Percentiles rank a stretch among this genome's conserved stretches.
Evolutionary conservation across 2,797 vertebrate genomes (phyloP).

Genomic region (Columba guinea): DNA sequence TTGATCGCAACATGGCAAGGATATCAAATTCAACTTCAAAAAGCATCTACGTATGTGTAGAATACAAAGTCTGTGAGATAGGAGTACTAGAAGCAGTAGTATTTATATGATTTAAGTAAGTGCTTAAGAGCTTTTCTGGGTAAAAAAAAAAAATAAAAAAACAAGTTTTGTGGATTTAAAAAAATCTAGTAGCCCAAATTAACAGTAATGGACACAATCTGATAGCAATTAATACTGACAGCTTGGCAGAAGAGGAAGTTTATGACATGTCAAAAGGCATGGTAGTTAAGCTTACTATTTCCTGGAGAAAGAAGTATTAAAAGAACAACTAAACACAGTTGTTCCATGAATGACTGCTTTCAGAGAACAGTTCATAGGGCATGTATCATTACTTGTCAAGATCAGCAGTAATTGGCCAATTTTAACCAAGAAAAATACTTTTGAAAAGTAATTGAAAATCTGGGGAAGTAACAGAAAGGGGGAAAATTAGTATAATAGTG

Average conservation of each 20-base stretch:
- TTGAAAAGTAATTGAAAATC: constrained; percentile 10
- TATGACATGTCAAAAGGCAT: not conserved
- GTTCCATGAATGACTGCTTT: not conserved
- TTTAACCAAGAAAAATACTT: constrained; percentile 5
- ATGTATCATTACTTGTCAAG: not conserved
- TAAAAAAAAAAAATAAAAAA: not conserved
- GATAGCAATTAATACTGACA: not conserved
- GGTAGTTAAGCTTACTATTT: not conserved
- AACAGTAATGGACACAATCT: not conserved
- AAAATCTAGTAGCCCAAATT: not conserved
- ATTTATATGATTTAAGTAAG: not conserved
- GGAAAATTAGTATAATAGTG: not conserved
- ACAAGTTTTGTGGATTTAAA: not conserved
- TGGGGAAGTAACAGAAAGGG: not conserved
- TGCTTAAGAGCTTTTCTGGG: not conserved
- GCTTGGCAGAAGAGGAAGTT: not conserved
- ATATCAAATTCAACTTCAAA: not conserved
- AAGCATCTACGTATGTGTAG: not conserved
- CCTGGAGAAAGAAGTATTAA: not conserved
- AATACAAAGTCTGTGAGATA: not conserved
- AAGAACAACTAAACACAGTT: not conserved
- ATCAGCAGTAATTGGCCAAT: not conserved
- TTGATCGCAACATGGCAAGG: not conserved
- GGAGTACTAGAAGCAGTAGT: not conserved
- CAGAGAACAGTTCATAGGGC: not conserved